Evolutionary conservation across 2,797 vertebrate genomes (phyloP).

Genomic region (Oryzias dopingdopingensis): DNA sequence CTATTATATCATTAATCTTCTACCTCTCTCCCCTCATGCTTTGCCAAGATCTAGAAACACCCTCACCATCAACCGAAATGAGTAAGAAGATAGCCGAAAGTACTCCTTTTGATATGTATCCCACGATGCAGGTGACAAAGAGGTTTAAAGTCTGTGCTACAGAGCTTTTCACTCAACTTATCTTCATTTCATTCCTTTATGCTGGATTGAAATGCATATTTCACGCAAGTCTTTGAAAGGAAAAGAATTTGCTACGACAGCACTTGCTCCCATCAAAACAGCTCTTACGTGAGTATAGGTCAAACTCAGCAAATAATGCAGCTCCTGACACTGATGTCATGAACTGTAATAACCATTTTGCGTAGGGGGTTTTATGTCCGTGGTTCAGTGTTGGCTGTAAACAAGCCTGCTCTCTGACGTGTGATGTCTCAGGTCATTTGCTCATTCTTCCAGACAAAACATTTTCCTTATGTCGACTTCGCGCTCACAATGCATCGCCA

Average conservation of each 20-base stretch:
- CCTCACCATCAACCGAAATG: slow-evolving; percentile 68
- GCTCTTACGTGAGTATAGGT: slow-evolving; percentile 13
- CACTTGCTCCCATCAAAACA: slow-evolving; percentile 12
- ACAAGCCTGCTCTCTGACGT: slow-evolving; percentile 61
- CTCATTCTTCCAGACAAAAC: slow-evolving; percentile 34
- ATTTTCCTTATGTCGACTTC: slow-evolving; percentile 33
- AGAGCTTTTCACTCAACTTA: slow-evolving; percentile 50
- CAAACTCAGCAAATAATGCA: slow-evolving; percentile 22
- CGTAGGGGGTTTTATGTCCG: slow-evolving; percentile 50
- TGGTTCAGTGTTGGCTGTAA: slow-evolving; percentile 73
- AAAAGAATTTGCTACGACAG: slow-evolving; percentile 12
- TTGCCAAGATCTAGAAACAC: slow-evolving; percentile 74
- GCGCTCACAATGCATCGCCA: slow-evolving; percentile 3
- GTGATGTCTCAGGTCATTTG: slow-evolving; percentile 56
- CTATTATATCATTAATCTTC: slow-evolving; percentile 83
- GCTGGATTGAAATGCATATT: slow-evolving; percentile 34
- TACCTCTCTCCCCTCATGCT: slow-evolving; percentile 65
- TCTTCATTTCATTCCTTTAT: slow-evolving; percentile 39
- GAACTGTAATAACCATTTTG: slow-evolving; percentile 59
- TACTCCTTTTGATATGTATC: slow-evolving; percentile 72
- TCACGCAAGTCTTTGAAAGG: slow-evolving; percentile 17
- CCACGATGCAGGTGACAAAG: slow-evolving; percentile 62
- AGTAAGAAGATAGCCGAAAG: slow-evolving; percentile 72
- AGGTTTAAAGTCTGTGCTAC: slow-evolving; percentile 58
- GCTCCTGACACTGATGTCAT: slow-evolving; percentile 41